A percentile compares a stretch with the other conserved stretches of the same genome.
Evolutionary conservation across 2,888 invertebrate species (phyloP).

Genomic region (Oxytorus armatus): DNA sequence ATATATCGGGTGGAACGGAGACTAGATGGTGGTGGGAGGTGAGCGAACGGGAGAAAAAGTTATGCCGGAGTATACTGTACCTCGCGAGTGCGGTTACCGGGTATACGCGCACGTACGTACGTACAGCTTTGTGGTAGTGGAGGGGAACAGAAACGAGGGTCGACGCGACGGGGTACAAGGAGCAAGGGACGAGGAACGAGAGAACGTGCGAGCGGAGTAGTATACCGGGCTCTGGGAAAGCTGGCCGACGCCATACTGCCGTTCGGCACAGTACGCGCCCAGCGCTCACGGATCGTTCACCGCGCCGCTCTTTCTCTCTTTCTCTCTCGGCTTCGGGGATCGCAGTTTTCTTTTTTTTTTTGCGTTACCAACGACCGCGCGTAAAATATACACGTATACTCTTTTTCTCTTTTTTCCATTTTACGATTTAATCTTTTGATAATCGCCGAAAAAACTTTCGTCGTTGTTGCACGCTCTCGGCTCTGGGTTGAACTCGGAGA

Average conservation of each 20-base stretch:
- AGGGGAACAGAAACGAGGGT: conserved; percentile 48
- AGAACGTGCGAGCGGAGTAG: conserved; percentile 65
- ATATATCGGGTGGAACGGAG: conserved; percentile 15
- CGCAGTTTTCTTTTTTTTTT: conserved; percentile 44
- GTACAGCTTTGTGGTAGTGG: not conserved
- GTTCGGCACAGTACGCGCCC: conserved; percentile 79
- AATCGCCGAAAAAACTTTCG: not conserved
- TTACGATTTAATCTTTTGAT: not conserved
- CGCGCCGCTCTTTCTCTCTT: conserved; percentile 59
- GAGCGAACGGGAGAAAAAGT: conserved; percentile 37
- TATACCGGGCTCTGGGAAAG: conserved; percentile 73
- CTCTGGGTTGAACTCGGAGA: conserved; percentile 2
- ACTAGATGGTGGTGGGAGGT: conserved; percentile 14
- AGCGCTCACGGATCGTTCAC: conserved; percentile 76
- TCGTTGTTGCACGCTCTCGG: not conserved
- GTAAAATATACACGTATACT: conserved; percentile 1
- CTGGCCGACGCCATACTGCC: conserved; percentile 79
- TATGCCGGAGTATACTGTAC: conserved; percentile 51
- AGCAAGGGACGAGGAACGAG: conserved; percentile 58
- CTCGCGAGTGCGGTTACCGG: too few species aligned
- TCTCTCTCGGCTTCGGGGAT: conserved; percentile 48
- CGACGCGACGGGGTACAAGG: conserved; percentile 58
- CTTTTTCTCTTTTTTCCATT: not conserved
- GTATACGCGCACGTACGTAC: not conserved
- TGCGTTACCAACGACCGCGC: conserved; percentile 45